phyloP scores from a whole-genome alignment of 1,140 invertebrate species.

The Tetragnatha versicolor region DNA sequence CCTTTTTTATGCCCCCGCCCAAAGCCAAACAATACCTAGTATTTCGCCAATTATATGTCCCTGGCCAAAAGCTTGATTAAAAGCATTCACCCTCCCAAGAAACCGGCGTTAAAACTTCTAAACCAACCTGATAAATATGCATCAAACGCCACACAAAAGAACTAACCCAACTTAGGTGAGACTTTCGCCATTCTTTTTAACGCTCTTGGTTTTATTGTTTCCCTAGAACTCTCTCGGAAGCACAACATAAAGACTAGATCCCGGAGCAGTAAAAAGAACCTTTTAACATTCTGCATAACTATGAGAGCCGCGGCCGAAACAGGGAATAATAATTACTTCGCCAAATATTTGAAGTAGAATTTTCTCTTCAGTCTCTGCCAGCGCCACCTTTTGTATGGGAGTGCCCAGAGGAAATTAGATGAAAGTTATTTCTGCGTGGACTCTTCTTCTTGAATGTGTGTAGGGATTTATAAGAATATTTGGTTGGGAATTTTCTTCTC shows the following conservation, averaged over 20 bases:
- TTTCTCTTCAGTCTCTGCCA: background rate
- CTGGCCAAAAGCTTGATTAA: constrained; percentile 8
- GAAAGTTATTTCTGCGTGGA: background rate
- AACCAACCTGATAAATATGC: constrained; percentile 13
- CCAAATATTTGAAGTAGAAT: constrained; percentile 5
- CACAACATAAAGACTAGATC: background rate
- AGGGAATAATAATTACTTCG: constrained; percentile 16
- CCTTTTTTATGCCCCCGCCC: too few relatives aligned
- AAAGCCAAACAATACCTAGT: too few relatives aligned
- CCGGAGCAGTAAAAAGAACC: background rate
- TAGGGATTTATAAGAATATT: too few relatives aligned
- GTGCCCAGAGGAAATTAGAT: background rate
- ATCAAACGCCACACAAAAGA: background rate
- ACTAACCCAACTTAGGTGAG: background rate
- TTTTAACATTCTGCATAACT: background rate
- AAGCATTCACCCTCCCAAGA: background rate
- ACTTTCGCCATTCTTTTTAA: constrained; percentile 3
- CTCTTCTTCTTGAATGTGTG: too few relatives aligned
- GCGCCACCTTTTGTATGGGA: background rate
- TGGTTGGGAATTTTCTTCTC: too few relatives aligned
- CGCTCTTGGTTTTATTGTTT: background rate
- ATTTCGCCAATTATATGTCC: too few relatives aligned
- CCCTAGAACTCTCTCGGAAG: background rate
- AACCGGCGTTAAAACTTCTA: too few relatives aligned
- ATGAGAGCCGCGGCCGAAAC: background rate